Percentiles rank a stretch among this genome's conserved stretches.
Conservation (phyloP, 2,113 vertebrate species). For the Sakesphorus luctuosus region DNA sequence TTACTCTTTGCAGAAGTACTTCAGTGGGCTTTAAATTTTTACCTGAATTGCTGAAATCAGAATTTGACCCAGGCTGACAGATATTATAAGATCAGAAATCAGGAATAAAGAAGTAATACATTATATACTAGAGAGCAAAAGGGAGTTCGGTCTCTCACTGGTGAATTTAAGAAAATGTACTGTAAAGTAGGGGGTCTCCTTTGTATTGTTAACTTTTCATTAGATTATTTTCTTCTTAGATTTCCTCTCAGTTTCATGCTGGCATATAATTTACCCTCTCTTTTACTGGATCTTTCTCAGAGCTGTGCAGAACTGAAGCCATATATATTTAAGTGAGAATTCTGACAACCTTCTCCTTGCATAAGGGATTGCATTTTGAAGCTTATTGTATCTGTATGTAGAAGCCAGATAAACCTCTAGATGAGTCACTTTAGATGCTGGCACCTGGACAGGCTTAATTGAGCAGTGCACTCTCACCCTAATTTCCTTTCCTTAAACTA, state of each 20-base stretch:
- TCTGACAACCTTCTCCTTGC: background rate
- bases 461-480: background rate
- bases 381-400: background rate
- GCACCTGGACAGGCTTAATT: background rate
- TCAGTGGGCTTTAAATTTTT: constrained; percentile 12
- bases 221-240: background rate
- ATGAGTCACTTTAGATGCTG: background rate
- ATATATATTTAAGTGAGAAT: background rate
- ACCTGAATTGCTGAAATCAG: constrained; percentile 8
- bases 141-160: background rate
- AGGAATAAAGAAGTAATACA: background rate
- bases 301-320: background rate
- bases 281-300: background rate
- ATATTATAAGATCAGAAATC: background rate
- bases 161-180: background rate
- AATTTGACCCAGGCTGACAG: background rate
- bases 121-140: background rate
- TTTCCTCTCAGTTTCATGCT: background rate
- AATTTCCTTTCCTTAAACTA: background rate
- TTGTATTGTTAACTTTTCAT: background rate
- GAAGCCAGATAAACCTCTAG: background rate
- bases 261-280: background rate
- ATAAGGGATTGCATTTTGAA: background rate
- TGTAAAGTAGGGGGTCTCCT: background rate
- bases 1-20: background rate